Percentiles rank a stretch among this genome's conserved stretches.
These are phyloP conservation scores for Dynastes grantii DNA, from an alignment of 2,888 invertebrate genomes.

Conservation along the genomic window DNA sequence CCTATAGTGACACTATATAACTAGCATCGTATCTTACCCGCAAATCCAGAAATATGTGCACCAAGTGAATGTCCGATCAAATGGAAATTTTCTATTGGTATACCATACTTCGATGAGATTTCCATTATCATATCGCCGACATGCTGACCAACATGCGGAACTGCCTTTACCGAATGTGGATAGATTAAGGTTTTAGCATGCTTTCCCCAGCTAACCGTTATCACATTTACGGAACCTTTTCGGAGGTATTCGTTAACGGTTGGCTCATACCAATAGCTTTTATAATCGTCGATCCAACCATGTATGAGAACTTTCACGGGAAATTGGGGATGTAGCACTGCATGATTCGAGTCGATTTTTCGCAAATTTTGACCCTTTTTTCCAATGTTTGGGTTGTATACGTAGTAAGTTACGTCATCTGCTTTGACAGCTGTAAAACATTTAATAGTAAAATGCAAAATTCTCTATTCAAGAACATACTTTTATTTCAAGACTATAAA, in stretches of 20 bases:
- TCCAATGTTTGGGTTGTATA: conserved; percentile 36
- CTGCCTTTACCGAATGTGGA: conserved; percentile 54
- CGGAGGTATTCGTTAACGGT: conserved; percentile 51
- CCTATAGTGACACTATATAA: no score
- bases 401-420: conserved; percentile 47
- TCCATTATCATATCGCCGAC: conserved; percentile 59
- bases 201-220: conserved; percentile 50
- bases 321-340: conserved; percentile 31
- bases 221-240: conserved; percentile 47
- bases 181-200: conserved; percentile 38
- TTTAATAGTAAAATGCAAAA: not conserved
- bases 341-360: not conserved
- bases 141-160: conserved; percentile 60
- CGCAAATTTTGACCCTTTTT: conserved; percentile 34
- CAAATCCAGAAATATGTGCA: conserved; percentile 64
- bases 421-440: conserved; percentile 35
- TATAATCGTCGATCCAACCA: conserved; percentile 52
- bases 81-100: conserved; percentile 59
- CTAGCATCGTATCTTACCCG: conserved; percentile 57
- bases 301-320: conserved; percentile 54
- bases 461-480: no score
- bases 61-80: conserved; percentile 66
- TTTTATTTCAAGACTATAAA: no score
- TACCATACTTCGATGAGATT: conserved; percentile 37
- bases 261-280: conserved; percentile 53